These are phyloP conservation scores for Sciurus carolinensis DNA, from an alignment of 2,797 vertebrate species.

Conservation along the genomic window DNA sequence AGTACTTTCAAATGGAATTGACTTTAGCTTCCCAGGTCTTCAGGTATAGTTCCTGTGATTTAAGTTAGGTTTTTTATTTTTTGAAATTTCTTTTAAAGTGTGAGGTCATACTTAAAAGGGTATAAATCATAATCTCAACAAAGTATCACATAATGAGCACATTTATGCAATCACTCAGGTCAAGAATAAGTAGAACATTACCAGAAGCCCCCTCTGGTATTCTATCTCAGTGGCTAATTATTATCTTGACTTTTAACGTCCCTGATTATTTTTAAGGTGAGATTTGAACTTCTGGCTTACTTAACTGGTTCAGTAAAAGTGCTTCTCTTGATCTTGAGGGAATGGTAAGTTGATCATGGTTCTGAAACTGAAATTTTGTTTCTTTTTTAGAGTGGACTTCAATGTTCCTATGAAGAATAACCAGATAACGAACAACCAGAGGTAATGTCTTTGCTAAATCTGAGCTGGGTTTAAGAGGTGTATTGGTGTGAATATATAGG, in stretches of 20 bases:
- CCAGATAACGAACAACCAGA: conserved; percentile 99
- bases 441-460: conserved; percentile 89
- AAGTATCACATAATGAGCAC: neutral
- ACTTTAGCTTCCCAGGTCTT: conserved; percentile 38
- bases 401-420: conserved; percentile 99
- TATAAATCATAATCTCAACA: conserved; percentile 37
- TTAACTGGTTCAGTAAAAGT: conserved; percentile 45
- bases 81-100: conserved; percentile 16
- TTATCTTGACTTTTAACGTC: conserved; percentile 48
- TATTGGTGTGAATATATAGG: neutral
- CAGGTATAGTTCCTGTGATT: conserved; percentile 24
- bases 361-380: conserved; percentile 52
- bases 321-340: neutral
- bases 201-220: neutral
- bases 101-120: conserved; percentile 6
- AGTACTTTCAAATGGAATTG: conserved; percentile 20
- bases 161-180: neutral
- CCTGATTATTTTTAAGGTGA: conserved; percentile 60
- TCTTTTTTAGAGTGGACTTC: conserved; percentile 95
- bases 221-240: neutral
- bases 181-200: conserved; percentile 1
- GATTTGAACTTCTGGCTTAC: neutral
- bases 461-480: neutral
- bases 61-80: conserved; percentile 24
- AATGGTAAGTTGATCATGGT: neutral